Conservation (phyloP, 30 jellyfish, hydroid and myxozoan species). For the Rhopilema esculentum region DNA sequence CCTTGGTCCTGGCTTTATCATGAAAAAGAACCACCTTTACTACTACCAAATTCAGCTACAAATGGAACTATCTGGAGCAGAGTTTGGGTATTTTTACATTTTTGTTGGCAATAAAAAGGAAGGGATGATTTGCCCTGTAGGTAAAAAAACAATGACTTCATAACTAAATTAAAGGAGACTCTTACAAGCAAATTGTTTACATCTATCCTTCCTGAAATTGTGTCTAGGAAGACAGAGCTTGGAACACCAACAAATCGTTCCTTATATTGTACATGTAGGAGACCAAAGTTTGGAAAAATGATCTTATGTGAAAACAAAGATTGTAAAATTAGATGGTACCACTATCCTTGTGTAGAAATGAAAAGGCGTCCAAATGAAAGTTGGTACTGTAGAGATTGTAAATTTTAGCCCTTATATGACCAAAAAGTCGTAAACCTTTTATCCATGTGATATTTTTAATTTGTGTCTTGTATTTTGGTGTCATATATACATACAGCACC, state of each 20-base stretch:
- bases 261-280: not conserved
- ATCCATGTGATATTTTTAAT: not conserved
- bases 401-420: not conserved
- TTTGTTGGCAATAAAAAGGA: not conserved
- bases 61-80: constrained; percentile 4
- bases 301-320: not conserved
- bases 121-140: not conserved
- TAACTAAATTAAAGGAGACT: not conserved
- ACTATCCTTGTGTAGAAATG: constrained; percentile 7
- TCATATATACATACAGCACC: no score
- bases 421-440: not conserved
- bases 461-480: no score
- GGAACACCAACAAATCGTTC: not conserved
- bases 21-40: not conserved
- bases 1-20: not conserved
- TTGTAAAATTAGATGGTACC: constrained; percentile 13
- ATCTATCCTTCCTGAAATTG: no score
- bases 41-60: not conserved
- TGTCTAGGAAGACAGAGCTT: no score
- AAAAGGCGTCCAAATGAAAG: not conserved
- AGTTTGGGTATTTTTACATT: constrained; percentile 13
- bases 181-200: no score
- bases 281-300: constrained; percentile 5
- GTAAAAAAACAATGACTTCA: not conserved
- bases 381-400: constrained; percentile 4